These are phyloP conservation scores for Macrotrachela quadricornifera DNA, from an alignment of 1,140 invertebrate species.

Conservation along the genomic window DNA sequence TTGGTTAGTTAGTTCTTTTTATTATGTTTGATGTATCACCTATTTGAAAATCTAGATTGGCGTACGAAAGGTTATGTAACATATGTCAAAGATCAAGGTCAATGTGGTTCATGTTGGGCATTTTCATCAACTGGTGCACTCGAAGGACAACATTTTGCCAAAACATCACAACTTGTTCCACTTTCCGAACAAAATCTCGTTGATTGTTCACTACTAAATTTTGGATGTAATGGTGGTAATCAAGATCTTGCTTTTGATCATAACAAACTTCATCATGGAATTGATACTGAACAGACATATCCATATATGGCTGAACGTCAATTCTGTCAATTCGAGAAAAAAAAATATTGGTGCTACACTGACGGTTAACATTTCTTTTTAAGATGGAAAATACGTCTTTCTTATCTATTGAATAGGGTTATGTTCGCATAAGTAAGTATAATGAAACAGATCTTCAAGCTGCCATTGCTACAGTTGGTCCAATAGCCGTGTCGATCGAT, in stretches of 20 bases:
- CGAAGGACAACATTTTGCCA: conserved; percentile 63
- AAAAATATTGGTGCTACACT: conserved; percentile 50
- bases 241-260: conserved; percentile 64
- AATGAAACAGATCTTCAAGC: conserved; percentile 54
- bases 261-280: conserved; percentile 67
- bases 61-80: conserved; percentile 63
- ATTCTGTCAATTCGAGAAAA: conserved; percentile 56
- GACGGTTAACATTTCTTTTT: too few species aligned
- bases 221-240: conserved; percentile 86
- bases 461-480: conserved; percentile 66
- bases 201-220: conserved; percentile 86
- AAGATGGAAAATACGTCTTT: too few species aligned
- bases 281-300: conserved; percentile 71
- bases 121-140: conserved; percentile 78
- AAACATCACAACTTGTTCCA: conserved; percentile 50
- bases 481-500: conserved; percentile 75
- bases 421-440: conserved; percentile 61
- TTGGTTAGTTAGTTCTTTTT: too few species aligned
- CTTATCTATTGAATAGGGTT: too few species aligned
- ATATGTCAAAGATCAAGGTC: conserved; percentile 80
- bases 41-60: conserved; percentile 45
- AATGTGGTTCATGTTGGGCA: conserved; percentile 88
- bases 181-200: conserved; percentile 68
- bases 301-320: conserved; percentile 70
- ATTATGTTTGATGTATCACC: conserved; percentile 8